Evolutionary conservation across 1,140 invertebrate species (phyloP).

Genomic region (Carposina sasakii): DNA sequence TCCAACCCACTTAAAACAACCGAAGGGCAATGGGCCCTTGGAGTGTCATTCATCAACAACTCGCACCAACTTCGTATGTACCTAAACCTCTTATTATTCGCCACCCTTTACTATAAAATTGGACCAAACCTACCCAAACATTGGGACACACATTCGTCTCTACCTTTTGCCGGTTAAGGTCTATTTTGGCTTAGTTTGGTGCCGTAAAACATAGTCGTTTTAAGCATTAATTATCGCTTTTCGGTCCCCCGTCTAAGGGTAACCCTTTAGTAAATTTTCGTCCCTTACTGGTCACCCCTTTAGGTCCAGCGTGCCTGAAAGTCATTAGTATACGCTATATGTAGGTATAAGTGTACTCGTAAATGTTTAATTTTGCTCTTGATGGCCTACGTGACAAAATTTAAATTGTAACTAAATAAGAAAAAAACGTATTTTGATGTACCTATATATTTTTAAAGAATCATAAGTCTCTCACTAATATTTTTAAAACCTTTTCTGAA

Average conservation of each 20-base stretch:
- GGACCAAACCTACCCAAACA: slow-evolving; percentile 45
- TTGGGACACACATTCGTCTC: slow-evolving; percentile 22
- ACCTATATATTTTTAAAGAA: too few species aligned
- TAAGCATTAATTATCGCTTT: slow-evolving; percentile 65
- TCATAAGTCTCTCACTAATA: too few species aligned
- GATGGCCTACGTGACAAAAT: too few species aligned
- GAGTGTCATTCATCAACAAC: slow-evolving; percentile 72
- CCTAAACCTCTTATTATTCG: slow-evolving; percentile 68
- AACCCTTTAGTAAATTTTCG: slow-evolving; percentile 68
- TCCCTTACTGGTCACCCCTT: slow-evolving; percentile 64
- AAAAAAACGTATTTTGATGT: too few species aligned
- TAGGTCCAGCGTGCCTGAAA: slow-evolving; percentile 52
- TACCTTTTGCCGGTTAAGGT: slow-evolving; percentile 16
- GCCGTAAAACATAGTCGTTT: slow-evolving; percentile 49
- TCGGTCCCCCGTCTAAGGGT: slow-evolving; percentile 57
- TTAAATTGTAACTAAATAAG: too few species aligned
- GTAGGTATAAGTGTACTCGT: too few species aligned
- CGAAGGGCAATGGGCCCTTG: slow-evolving; percentile 68
- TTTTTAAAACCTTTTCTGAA: too few species aligned
- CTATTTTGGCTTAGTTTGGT: slow-evolving; percentile 23
- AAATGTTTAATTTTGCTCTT: slow-evolving; percentile 50
- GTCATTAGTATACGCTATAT: slow-evolving; percentile 61
- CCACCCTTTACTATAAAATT: slow-evolving; percentile 68
- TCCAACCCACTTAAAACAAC: slow-evolving; percentile 69
- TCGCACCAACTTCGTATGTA: slow-evolving; percentile 66